Conservation (phyloP, 2,797 vertebrate species). For the Sciurus carolinensis region DNA sequence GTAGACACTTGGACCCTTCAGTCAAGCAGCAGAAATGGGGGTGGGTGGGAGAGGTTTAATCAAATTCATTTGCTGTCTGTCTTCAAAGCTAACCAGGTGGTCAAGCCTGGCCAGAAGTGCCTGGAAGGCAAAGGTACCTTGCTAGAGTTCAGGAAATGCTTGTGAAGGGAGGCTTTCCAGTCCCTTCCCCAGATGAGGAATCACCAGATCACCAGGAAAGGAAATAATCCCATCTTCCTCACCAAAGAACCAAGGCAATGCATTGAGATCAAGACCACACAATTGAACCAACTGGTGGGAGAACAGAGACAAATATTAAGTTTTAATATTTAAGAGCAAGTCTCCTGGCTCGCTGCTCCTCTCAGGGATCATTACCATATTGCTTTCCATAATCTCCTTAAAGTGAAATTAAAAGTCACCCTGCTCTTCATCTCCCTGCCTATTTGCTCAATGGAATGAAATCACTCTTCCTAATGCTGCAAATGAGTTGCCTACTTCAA, state of each 20-base stretch:
- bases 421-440: conserved; percentile 75
- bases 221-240: conserved; percentile 32
- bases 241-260: not conserved
- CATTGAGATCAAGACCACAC: not conserved
- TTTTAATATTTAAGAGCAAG: conserved; percentile 67
- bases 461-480: conserved; percentile 65
- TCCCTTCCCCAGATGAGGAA: not conserved
- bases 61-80: not conserved
- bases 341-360: conserved; percentile 37
- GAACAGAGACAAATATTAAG: conserved; percentile 58
- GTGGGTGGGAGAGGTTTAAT: not conserved
- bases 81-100: not conserved
- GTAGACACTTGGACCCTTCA: not conserved
- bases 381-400: conserved; percentile 81
- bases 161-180: not conserved
- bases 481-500: conserved; percentile 78
- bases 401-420: conserved; percentile 82
- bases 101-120: not conserved
- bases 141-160: not conserved
- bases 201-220: not conserved
- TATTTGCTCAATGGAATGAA: conserved; percentile 77
- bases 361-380: conserved; percentile 73
- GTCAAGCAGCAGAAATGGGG: not conserved
- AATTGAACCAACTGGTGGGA: not conserved
- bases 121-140: not conserved